Conservation (phyloP, 2,888 invertebrate species). For the Lucinisca nassula region DNA sequence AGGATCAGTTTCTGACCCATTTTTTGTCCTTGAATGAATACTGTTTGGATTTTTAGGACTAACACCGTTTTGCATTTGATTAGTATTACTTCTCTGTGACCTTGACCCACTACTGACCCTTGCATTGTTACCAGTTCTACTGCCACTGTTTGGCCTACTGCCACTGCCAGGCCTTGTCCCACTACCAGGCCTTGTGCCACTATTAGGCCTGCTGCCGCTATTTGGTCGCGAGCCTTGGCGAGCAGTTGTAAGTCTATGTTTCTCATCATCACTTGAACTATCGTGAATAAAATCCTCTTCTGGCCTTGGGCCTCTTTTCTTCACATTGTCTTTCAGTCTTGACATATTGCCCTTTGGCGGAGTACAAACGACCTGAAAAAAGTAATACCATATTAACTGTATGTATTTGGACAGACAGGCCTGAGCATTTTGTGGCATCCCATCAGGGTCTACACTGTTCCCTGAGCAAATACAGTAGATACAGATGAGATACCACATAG, state of each 20-base stretch:
- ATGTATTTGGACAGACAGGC: too few species aligned
- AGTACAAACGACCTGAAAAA: constrained; percentile 29
- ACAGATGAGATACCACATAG: too few species aligned
- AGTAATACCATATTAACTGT: neutral
- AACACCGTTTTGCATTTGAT: constrained; percentile 8
- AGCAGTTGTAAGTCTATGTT: constrained; percentile 21
- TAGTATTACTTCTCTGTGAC: constrained; percentile 26
- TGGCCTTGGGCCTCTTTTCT: constrained; percentile 78
- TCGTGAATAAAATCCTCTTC: constrained; percentile 83
- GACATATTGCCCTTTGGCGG: constrained; percentile 40
- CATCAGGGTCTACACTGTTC: too few species aligned
- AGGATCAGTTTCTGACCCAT: neutral
- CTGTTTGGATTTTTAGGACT: neutral
- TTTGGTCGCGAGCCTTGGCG: constrained; percentile 73
- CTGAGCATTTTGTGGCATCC: too few species aligned
- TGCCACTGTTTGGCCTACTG: constrained; percentile 72
- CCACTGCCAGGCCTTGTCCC: constrained; percentile 66
- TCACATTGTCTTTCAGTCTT: constrained; percentile 25
- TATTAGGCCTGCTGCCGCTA: constrained; percentile 73
- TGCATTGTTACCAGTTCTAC: constrained; percentile 47
- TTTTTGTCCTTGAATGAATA: constrained; percentile 1
- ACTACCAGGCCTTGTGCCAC: constrained; percentile 64
- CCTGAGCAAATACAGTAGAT: too few species aligned
- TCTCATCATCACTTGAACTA: constrained; percentile 76
- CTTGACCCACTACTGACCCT: constrained; percentile 61